phyloP scores from a whole-genome alignment of 2,797 vertebrate species.

The Notolepis coatsorum region DNA sequence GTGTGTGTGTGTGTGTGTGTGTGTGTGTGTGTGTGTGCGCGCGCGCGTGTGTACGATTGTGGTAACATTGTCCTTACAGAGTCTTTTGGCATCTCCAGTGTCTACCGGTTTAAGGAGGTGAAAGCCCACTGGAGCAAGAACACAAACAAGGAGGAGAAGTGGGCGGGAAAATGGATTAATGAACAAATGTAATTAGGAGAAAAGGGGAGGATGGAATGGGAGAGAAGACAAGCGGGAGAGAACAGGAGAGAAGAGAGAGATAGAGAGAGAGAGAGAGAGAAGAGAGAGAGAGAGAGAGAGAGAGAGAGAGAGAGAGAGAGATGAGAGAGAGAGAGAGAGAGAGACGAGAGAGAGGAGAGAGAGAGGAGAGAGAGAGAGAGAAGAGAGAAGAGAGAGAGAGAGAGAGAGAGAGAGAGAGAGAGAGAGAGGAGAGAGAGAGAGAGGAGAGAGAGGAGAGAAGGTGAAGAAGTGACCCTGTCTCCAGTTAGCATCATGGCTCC shows the following conservation, averaged over 20 bases:
- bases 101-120: conserved; percentile 71
- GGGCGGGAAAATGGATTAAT: conserved; percentile 84
- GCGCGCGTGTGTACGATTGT: not conserved
- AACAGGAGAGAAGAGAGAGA: too few relatives aligned
- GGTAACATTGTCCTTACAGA: conserved; percentile 74
- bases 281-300: conserved; percentile 1
- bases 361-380: conserved; percentile 70
- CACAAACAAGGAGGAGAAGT: conserved; percentile 81
- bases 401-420: not conserved
- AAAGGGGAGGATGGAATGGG: conserved; percentile 71
- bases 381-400: conserved; percentile 58
- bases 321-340: conserved; percentile 7
- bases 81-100: conserved; percentile 82
- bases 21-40: conserved; percentile 1
- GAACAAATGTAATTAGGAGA: conserved; percentile 84
- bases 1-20: conserved; percentile 13
- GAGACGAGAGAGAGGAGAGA: not conserved
- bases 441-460: conserved; percentile 12
- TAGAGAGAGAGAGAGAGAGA: too few relatives aligned
- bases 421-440: not conserved
- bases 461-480: conserved; percentile 70
- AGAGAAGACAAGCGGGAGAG: too few relatives aligned
- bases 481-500: conserved; percentile 75
- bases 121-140: conserved; percentile 73
- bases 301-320: conserved; percentile 16